Conservation (phyloP, 1,140 invertebrate species). For the Leptestheria dahalacensis region DNA sequence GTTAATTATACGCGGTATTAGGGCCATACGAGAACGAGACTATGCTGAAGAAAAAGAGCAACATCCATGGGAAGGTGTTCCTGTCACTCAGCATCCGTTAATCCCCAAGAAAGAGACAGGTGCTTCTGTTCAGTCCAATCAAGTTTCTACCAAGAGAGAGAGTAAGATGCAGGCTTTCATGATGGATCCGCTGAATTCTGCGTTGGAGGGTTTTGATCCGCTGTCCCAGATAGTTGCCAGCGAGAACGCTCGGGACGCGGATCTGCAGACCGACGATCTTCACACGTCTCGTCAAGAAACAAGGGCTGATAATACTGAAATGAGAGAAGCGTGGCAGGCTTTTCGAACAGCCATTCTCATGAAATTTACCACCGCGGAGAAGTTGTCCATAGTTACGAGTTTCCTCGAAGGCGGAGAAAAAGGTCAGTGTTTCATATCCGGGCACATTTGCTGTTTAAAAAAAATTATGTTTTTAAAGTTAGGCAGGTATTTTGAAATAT, state of each 20-base stretch:
- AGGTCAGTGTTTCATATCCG: slow-evolving; percentile 33
- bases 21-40: background rate
- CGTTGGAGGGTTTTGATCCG: slow-evolving; percentile 55
- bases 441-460: background rate
- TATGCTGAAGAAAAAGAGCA: background rate
- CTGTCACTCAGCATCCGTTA: background rate
- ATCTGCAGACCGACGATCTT: slow-evolving; percentile 21
- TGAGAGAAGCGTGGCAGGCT: slow-evolving; percentile 40
- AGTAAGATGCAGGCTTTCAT: slow-evolving; percentile 22
- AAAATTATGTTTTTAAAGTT: slow-evolving; percentile 8
- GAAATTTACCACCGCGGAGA: slow-evolving; percentile 82
- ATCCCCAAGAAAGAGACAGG: background rate
- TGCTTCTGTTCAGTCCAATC: background rate
- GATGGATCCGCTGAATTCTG: slow-evolving; percentile 39
- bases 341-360: slow-evolving; percentile 51
- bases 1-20: too few relatives aligned
- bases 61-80: background rate
- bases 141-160: background rate
- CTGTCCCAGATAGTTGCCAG: slow-evolving; percentile 46
- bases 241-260: slow-evolving; percentile 33
- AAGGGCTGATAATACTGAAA: background rate
- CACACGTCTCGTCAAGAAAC: slow-evolving; percentile 4
- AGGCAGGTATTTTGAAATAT: background rate
- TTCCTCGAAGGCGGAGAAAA: slow-evolving; percentile 65
- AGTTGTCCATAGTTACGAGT: slow-evolving; percentile 73